phyloP scores from a whole-genome alignment of 2,888 invertebrate genomes.

The Plemyria rubiginata region DNA sequence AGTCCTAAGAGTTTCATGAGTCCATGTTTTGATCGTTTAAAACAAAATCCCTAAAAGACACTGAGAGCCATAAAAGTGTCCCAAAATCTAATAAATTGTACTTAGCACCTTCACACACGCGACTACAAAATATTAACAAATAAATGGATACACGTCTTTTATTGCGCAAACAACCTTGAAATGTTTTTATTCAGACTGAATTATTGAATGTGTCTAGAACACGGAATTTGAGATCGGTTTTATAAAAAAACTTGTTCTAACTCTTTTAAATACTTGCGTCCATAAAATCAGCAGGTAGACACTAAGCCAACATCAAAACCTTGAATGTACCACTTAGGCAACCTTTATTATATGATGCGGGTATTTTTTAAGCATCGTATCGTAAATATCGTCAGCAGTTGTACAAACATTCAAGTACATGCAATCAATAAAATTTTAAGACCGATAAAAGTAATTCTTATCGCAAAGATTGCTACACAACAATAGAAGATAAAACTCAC shows the following conservation, averaged over 20 bases:
- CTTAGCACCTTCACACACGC: constrained; percentile 22
- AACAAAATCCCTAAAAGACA: constrained; percentile 3
- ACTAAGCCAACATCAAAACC: not conserved
- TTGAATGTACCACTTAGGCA: not conserved
- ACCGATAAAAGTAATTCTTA: constrained; percentile 20
- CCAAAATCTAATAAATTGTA: constrained; percentile 25
- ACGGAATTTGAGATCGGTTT: constrained; percentile 26
- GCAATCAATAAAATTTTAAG: constrained; percentile 18
- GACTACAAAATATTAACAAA: constrained; percentile 18
- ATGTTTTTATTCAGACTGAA: constrained; percentile 31
- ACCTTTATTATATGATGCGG: constrained; percentile 19
- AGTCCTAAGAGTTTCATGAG: too few relatives aligned
- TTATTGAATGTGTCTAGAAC: constrained; percentile 29
- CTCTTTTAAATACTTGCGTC: constrained; percentile 9
- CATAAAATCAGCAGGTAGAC: constrained; percentile 14
- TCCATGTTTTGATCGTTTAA: too few relatives aligned
- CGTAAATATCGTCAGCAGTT: constrained; percentile 23
- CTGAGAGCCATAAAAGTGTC: constrained; percentile 8
- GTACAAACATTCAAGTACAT: constrained; percentile 29
- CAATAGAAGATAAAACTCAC: constrained; percentile 41
- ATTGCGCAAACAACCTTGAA: constrained; percentile 38
- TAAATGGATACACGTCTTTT: constrained; percentile 20
- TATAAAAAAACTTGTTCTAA: constrained; percentile 7
- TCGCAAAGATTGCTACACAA: constrained; percentile 24
- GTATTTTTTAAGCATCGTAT: constrained; percentile 9